Evolutionary conservation across 1,140 invertebrate species (phyloP), one percentile per base, ranked within the genome.

Genomic region (Rhagoletis pomonella): DNA sequence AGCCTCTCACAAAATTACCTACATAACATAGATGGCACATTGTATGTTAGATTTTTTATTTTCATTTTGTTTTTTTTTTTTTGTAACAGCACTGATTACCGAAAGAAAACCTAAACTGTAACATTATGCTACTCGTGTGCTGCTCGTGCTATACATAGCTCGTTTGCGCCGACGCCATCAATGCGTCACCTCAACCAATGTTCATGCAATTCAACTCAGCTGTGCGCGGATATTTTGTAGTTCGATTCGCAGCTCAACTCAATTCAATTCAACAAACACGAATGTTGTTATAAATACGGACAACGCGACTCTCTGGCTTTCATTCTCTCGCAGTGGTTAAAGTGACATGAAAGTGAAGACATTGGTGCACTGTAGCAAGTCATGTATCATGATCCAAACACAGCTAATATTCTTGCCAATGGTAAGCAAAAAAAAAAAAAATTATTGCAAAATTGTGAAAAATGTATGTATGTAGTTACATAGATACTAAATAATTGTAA

Each of bases 301-400:
- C 88, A 89, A 88, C 88, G 87, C 87, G 86, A 87, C 89, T 89
- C 88, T 88, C 88, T 73, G 87, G 90, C 90, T 91, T 92, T 93
- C 92, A 93, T 93, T 93, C 92, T 92, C 91, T 91, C 90, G 90
- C 90, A 93, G 92, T 93, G 91, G 90, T 92, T 92, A 91, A 93
- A 93, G 92, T 93, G 91, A 92, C 91, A 93, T 93, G 92, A 93
- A 91, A 93, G 92, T 93, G 91, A 91, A 90, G 91, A 93, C 90
- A 91, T 92, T 90, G 91, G 91, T 89, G 90, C 89, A 92, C 90
- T 90, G 90, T 92, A 91, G 88, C 90, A 92, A 92, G 92, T 93
- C 92, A 93, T 93, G 92, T 93, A 93, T 93, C 92, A 93, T 91
- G 92, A 93, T 93, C 90, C 91, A 91, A 92, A 90, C 90, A 91